Conservation (phyloP, 30 jellyfish, hydroid and myxozoan genomes). For the Pelagia noctiluca region DNA sequence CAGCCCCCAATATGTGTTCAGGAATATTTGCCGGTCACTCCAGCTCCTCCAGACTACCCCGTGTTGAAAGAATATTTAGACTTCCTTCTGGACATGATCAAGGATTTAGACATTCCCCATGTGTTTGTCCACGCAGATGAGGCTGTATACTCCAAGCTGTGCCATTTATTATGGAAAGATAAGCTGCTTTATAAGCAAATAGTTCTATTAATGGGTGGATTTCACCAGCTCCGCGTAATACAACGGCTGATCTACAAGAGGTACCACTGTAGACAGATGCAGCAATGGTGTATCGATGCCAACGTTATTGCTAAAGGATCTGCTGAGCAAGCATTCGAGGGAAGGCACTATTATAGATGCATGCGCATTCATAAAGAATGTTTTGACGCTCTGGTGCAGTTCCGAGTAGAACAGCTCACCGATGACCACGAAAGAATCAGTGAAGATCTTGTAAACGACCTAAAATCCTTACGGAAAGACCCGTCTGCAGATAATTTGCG, state of each 20-base stretch:
- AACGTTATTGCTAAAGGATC: constrained; percentile 22
- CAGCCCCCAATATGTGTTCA: constrained; percentile 22
- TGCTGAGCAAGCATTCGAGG: too few species aligned
- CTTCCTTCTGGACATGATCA: constrained; percentile 25
- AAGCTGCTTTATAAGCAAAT: neutral
- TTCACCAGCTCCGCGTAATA: constrained; percentile 31
- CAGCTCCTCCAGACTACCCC: constrained; percentile 60
- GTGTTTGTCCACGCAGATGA: constrained; percentile 69
- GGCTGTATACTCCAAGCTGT: constrained; percentile 57
- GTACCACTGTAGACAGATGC: constrained; percentile 15
- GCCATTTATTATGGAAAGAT: constrained; percentile 44
- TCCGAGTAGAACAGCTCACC: neutral
- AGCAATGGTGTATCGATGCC: constrained; percentile 42
- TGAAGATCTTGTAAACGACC: neutral
- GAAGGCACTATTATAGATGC: constrained; percentile 4
- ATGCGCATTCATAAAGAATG: too few species aligned
- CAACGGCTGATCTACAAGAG: constrained; percentile 39
- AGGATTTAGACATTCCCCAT: constrained; percentile 20
- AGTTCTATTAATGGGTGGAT: constrained; percentile 47
- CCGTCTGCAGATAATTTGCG: neutral
- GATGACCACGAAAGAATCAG: neutral
- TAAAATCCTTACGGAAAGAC: neutral
- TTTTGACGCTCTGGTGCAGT: too few species aligned
- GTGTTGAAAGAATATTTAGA: constrained; percentile 43
- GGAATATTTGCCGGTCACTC: constrained; percentile 59